Percentiles rank a stretch among this genome's conserved stretches.
Evolutionary conservation across 2,888 invertebrate genomes (phyloP).

Genomic region (Drosophila diplacantha): DNA sequence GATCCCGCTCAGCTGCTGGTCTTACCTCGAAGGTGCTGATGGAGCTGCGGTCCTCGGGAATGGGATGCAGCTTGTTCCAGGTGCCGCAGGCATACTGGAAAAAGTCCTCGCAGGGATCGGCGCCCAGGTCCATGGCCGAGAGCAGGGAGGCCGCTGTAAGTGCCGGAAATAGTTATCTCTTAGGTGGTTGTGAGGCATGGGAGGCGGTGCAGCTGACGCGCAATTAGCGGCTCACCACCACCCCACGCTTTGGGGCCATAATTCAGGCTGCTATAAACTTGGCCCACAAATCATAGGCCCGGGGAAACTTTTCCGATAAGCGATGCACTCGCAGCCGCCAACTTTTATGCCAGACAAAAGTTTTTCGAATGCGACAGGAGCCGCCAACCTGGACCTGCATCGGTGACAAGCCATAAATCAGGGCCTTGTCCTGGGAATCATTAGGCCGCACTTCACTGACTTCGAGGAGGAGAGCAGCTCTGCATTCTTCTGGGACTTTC

Average conservation of each 20-base stretch:
- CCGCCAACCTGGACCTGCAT: slow-evolving; percentile 10
- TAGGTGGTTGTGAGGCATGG: slow-evolving; percentile 2
- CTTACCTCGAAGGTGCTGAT: slow-evolving; percentile 87
- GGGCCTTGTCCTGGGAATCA: background rate
- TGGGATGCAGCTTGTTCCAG: slow-evolving; percentile 91
- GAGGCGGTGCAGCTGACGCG: slow-evolving; percentile 23
- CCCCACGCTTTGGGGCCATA: slow-evolving; percentile 5
- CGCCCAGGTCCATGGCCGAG: slow-evolving; percentile 87
- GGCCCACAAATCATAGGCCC: slow-evolving; percentile 33
- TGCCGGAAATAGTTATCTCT: background rate
- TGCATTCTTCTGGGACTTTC: background rate
- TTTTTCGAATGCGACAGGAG: background rate
- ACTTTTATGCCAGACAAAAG: slow-evolving; percentile 19
- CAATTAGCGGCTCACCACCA: slow-evolving; percentile 11
- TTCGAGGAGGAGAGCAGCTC: background rate
- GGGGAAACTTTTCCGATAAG: slow-evolving; percentile 26
- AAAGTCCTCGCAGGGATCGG: slow-evolving; percentile 90
- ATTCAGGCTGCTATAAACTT: slow-evolving; percentile 29
- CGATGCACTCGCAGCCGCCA: slow-evolving; percentile 12
- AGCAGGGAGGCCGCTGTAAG: slow-evolving; percentile 85
- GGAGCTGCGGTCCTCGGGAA: slow-evolving; percentile 90
- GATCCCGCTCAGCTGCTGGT: background rate
- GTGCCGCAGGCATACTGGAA: slow-evolving; percentile 90
- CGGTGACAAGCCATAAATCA: slow-evolving; percentile 23
- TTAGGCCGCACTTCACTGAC: background rate